Percentiles rank a stretch among this genome's conserved stretches.
Conservation (phyloP, 1,140 invertebrate genomes). For the Episyrphus balteatus region DNA sequence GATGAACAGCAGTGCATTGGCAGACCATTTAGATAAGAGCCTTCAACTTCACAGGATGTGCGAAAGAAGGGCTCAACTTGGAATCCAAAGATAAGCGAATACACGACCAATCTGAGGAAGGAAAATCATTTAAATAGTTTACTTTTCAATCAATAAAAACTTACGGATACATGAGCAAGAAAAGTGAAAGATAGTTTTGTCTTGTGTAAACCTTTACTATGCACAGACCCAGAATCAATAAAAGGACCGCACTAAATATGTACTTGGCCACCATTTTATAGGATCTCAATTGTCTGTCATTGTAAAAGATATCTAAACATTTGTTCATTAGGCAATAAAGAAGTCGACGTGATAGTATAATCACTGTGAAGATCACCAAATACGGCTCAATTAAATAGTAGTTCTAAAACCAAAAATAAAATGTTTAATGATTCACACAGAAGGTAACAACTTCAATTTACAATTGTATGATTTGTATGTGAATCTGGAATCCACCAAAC, state of each 20-base stretch:
- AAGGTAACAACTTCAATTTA: slow-evolving; percentile 39
- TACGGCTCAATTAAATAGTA: slow-evolving; percentile 89
- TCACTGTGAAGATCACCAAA: slow-evolving; percentile 68
- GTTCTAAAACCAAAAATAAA: slow-evolving; percentile 60
- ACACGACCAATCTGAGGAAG: slow-evolving; percentile 49
- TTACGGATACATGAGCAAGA: slow-evolving; percentile 75
- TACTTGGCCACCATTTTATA: slow-evolving; percentile 13
- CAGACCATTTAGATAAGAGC: slow-evolving; percentile 31
- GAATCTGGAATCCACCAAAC: slow-evolving; percentile 96
- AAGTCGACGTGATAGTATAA: slow-evolving; percentile 67
- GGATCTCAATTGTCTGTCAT: neutral
- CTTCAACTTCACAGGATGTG: slow-evolving; percentile 37
- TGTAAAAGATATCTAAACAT: slow-evolving; percentile 1
- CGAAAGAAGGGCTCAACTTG: slow-evolving; percentile 60
- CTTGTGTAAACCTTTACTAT: slow-evolving; percentile 29
- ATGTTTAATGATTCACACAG: neutral
- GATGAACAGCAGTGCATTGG: slow-evolving; percentile 61
- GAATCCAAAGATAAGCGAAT: slow-evolving; percentile 74
- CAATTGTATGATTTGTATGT: slow-evolving; percentile 77
- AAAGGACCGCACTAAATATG: slow-evolving; percentile 17
- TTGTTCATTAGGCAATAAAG: slow-evolving; percentile 44
- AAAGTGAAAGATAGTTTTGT: slow-evolving; percentile 21
- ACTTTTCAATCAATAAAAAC: slow-evolving; percentile 35
- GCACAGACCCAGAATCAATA: slow-evolving; percentile 48
- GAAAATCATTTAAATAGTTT: neutral